A percentile compares a stretch with the other conserved stretches of the same genome.
phyloP scores from a whole-genome alignment of 53 echinoderm and acorn worm genomes.

The Patiria pectinifera region DNA sequence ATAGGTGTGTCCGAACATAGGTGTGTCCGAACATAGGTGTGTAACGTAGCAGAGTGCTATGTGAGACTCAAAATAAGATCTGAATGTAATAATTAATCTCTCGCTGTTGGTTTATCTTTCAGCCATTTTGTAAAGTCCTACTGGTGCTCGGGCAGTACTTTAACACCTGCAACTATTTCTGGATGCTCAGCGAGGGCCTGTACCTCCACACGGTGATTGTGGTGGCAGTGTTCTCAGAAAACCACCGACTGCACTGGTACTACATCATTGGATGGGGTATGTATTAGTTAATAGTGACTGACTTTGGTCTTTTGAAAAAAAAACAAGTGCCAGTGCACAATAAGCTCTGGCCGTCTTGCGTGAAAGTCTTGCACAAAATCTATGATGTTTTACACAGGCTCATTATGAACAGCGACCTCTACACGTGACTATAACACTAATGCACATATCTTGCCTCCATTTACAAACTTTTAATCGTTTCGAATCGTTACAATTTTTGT shows the following conservation, averaged over 20 bases:
- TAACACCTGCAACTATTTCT: constrained; percentile 92
- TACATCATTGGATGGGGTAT: constrained; percentile 97
- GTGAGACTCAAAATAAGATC: background rate
- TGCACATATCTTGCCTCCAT: no score
- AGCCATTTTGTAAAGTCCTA: constrained; percentile 74
- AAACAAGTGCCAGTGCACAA: no score
- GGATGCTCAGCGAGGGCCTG: constrained; percentile 98
- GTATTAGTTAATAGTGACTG: constrained; percentile 7
- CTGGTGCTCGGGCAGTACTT: constrained; percentile 85
- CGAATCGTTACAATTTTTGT: no score
- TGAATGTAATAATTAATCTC: constrained; percentile 3
- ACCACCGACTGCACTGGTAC: constrained; percentile 81
- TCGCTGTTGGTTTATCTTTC: background rate
- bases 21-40: no score
- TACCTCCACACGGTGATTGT: constrained; percentile 97
- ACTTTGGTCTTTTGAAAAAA: background rate
- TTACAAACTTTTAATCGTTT: no score
- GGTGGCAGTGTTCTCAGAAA: constrained; percentile 94
- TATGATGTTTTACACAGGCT: no score
- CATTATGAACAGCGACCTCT: no score
- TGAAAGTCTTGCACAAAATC: no score
- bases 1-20: no score
- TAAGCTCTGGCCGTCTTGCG: no score
- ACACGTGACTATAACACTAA: no score
- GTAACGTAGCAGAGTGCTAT: no score